Base-by-base conservation (phyloP, 2,113 vertebrate genomes). In the Brachypodius melanocephalos region DNA sequence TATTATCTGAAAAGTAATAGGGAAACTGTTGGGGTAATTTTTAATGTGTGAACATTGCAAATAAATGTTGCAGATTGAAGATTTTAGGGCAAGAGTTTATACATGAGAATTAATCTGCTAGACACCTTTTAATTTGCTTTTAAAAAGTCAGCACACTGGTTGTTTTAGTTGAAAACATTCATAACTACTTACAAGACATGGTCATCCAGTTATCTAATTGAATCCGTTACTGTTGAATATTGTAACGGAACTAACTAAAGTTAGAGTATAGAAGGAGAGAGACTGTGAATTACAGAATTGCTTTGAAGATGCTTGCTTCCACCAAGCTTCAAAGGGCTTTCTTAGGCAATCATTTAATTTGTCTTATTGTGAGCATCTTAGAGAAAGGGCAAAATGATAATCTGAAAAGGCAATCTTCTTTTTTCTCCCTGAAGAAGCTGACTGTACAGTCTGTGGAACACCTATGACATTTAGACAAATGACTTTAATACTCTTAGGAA, bases 381-480 rank as follows among this genome's bases (percentile, higher is more conserved):
- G 65, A 79, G 65, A 92, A 96, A 85, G 54, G 31, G 51, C 59
- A 94, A 92, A 71, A 55, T 76, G 84, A 71, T 91, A 96, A 95
- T 89, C 57, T 3, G 12, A 79, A 83, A 89, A 93, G 72, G 18
- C 49, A 92, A 92, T 96, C 72, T 94, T 88, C 36, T 82, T 89
- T 94, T 67, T 88, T 32, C 12, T 85, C 45, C 54, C 62, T 76
- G 78, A 94, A 90, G 84, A 88, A 94, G 68, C 78, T 94, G 75
- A 95, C 66, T 94, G 42, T 61, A 93, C 72, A 86, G 14, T 94
- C 65, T 86, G 29, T 68, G 46, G 40, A 90, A 69, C 45, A 88
- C 34, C 74, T 78, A 32, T 91, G 91, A 84, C 94, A 95, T 96
- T 93, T 96, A 94, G 86, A 95, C 57, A 94, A 97, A 97, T 89